A percentile compares a stretch with the other conserved stretches of the same genome.
These are phyloP conservation scores for Poecilus cupreus DNA, from an alignment of 2,888 invertebrate species.

Conservation along the genomic window DNA sequence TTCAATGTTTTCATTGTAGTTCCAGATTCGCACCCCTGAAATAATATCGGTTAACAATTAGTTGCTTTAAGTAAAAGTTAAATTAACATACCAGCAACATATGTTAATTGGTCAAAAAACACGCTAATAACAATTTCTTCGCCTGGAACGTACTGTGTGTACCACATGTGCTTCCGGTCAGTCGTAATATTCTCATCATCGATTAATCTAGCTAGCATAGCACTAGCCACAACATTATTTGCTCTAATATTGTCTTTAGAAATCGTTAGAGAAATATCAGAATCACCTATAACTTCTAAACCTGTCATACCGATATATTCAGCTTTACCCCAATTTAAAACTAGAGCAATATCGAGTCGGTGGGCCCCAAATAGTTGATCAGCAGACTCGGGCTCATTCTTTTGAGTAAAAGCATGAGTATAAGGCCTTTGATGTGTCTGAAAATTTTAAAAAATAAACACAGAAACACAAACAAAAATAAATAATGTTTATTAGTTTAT, in stretches of 20 bases:
- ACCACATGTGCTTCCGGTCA: constrained; percentile 82
- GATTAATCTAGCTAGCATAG: constrained; percentile 76
- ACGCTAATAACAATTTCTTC: constrained; percentile 66
- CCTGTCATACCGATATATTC: constrained; percentile 79
- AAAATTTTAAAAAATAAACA: background rate
- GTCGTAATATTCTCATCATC: constrained; percentile 82
- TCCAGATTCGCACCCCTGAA: constrained; percentile 84
- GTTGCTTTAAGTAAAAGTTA: too few species aligned
- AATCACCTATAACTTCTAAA: constrained; percentile 74
- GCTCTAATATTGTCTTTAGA: constrained; percentile 66
- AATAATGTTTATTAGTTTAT: background rate
- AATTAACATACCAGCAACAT: constrained; percentile 68
- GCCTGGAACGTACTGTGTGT: constrained; percentile 69
- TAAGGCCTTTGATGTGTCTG: constrained; percentile 48
- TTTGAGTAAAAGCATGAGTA: constrained; percentile 52
- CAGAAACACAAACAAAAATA: constrained; percentile 49
- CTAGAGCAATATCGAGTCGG: constrained; percentile 75
- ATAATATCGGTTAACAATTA: too few species aligned
- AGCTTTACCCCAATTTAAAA: constrained; percentile 80
- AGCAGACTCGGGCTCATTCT: background rate
- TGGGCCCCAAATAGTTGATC: constrained; percentile 67
- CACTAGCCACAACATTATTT: constrained; percentile 65
- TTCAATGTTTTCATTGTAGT: constrained; percentile 86
- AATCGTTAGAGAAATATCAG: constrained; percentile 65
- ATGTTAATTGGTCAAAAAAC: constrained; percentile 67